Base-by-base conservation (phyloP, 2,113 vertebrate genomes). In the Phrynosoma blainvillii region DNA sequence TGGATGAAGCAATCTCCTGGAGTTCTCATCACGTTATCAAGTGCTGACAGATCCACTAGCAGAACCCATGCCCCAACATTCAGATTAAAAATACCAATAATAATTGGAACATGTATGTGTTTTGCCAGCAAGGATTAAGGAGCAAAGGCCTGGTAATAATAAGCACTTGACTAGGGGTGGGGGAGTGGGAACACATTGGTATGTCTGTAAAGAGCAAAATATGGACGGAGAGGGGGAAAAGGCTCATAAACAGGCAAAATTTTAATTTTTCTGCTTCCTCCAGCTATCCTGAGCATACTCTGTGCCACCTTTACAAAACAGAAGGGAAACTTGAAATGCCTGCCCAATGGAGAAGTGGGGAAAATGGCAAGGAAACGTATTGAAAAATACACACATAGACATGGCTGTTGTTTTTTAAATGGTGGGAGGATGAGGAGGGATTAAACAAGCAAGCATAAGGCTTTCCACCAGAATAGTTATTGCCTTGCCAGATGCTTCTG, bases 21-120 rank as follows among this genome's bases (percentile, higher is more conserved):
- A 85, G 92, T 86, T 85, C 90, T 82, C 87, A 87, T 86, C 85
- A 11, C n/a, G 59, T 76, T 52, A 83, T 52, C 78, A 76, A 54
- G 80, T 81, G 66, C n/a, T 66, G 77, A 65, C 54, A 75, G 70
- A 80, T 68, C 66, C 56, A 32, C 8, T 20, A 66, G 82, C 20
- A 89, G 66, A 65, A 80, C 73, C 77, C 56, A 52, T 74, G 68
- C 40, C 66, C 40, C 78, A 32, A n/a, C 68, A 18, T 62, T 62
- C 54, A 74, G 75, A 32, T 56, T 73, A 56, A 73, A 40, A 62
- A 14, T 18, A 62, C 13, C 13, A 62, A 36, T 36, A 36, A 36
- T 36, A 84, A 18, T 7, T 79, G 82, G 74, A 85, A 74, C 27
- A 40, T 32, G 32, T n/a, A 32, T 47, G 42, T 80, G 54, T 84